Evolutionary conservation across 2,888 invertebrate genomes (phyloP).

Genomic region (Mimachlamys varia): DNA sequence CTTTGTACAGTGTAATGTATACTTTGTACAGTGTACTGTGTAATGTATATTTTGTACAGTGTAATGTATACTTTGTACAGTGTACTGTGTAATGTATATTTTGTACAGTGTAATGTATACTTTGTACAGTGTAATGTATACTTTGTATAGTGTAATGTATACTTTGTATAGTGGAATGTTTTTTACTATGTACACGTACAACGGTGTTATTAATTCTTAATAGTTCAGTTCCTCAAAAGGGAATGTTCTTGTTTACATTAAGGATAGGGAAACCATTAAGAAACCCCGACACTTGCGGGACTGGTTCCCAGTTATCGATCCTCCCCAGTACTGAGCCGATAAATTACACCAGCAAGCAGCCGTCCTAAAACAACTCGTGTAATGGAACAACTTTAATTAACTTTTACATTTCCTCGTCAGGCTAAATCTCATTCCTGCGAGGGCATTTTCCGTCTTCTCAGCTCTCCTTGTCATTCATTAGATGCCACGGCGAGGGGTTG

Average conservation of each 20-base stretch:
- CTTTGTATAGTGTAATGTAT: neutral
- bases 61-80: neutral
- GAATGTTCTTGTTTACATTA: neutral
- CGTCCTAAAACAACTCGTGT: neutral
- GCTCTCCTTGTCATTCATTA: neutral
- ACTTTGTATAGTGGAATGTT: neutral
- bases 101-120: neutral
- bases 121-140: neutral
- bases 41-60: neutral
- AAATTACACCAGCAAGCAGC: conserved; percentile 28
- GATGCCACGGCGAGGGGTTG: neutral
- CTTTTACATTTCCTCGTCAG: conserved; percentile 7
- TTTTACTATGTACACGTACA: neutral
- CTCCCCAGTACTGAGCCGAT: neutral
- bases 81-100: neutral
- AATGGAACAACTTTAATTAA: conserved; percentile 31
- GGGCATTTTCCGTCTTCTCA: neutral
- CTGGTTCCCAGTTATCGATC: neutral
- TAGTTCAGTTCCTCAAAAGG: neutral
- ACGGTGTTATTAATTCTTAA: neutral
- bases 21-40: neutral
- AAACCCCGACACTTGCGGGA: neutral
- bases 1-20: too few species aligned
- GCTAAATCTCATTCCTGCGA: neutral
- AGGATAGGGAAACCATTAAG: neutral